phyloP scores from a whole-genome alignment of 2,888 invertebrate genomes.

The Rutpela maculata region DNA sequence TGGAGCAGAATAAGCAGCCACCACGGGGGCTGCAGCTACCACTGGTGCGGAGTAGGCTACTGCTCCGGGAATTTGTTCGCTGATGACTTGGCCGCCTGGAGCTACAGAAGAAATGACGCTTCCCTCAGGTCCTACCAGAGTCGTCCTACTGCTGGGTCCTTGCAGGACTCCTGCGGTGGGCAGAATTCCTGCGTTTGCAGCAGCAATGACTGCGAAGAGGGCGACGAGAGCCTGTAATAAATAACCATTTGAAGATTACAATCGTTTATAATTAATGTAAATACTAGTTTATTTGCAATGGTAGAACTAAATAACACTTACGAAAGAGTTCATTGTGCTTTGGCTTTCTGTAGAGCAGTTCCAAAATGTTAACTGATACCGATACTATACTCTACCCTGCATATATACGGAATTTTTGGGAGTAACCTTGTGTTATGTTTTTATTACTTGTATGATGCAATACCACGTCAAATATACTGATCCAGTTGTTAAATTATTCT shows the following conservation, averaged over 20 bases:
- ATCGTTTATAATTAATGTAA: too few species aligned
- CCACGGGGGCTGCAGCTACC: constrained; percentile 52
- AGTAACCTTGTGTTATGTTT: constrained; percentile 16
- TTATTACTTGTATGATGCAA: not conserved
- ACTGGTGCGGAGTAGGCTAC: constrained; percentile 53
- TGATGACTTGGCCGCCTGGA: constrained; percentile 63
- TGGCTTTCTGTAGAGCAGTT: constrained; percentile 3
- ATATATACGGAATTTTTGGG: constrained; percentile 15
- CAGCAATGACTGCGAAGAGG: constrained; percentile 62
- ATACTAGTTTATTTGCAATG: too few species aligned
- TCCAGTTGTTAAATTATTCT: not conserved
- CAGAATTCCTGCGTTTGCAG: constrained; percentile 54
- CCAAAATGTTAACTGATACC: constrained; percentile 20
- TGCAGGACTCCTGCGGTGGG: constrained; percentile 62
- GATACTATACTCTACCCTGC: not conserved
- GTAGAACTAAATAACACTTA: constrained; percentile 53
- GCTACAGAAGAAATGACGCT: constrained; percentile 63
- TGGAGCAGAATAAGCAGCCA: constrained; percentile 46
- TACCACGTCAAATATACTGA: not conserved
- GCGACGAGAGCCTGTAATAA: constrained; percentile 58
- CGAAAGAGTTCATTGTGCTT: constrained; percentile 62
- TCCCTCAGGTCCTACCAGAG: constrained; percentile 63
- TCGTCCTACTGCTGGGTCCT: constrained; percentile 64
- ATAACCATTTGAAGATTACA: not conserved
- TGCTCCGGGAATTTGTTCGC: constrained; percentile 55